Evolutionary conservation across 2,113 vertebrate species (phyloP), one percentile per base, ranked within the genome.

Genomic region (Clupea harengus): DNA sequence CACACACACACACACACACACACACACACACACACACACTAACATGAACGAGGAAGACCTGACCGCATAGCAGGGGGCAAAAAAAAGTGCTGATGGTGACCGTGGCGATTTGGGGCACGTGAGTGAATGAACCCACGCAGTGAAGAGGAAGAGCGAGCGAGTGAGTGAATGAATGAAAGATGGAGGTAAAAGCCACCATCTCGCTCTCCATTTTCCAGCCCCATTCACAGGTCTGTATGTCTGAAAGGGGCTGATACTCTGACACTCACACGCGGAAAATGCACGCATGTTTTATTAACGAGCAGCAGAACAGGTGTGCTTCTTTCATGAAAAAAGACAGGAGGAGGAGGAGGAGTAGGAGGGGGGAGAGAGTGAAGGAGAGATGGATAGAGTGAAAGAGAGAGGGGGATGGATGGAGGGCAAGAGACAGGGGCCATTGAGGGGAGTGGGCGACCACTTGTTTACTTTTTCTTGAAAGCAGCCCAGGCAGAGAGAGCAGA

Each of bases 251-350:
- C 52, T 15, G 52, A 54, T 54, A 54, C 15, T 13, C 47, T 15
- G 52, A 54, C 52, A 18, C 50, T 47, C 75, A 13, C 78, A 22
- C 52, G 83, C 82, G 87, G 54, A 89, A 93, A 94, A 94, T 94
- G 92, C 92, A 92, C 90, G 28, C 87, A 92, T 95, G 90, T 93
- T 93, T 95, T 95, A 96, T 95, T 95, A 91, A 95, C 82, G 39
- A 39, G 39, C 85, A 94, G 89, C 83, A 89, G 91, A 88, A 87
- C 91, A 91, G 91, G 92, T 92, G 88, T 88, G 90, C 91, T 91
- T 84, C 93, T 93, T 95, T 95, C 94, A 95, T 90, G 93, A 95
- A 94, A 94, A 45, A 80, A 88, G 49, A 81, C 39, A 39, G 50
- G 4, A 39, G 2, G 78, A 86, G 89, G 92, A 92, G 89, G 92